Evolutionary conservation across 1,140 invertebrate species (phyloP).

Genomic region (Calycopis cecrops): DNA sequence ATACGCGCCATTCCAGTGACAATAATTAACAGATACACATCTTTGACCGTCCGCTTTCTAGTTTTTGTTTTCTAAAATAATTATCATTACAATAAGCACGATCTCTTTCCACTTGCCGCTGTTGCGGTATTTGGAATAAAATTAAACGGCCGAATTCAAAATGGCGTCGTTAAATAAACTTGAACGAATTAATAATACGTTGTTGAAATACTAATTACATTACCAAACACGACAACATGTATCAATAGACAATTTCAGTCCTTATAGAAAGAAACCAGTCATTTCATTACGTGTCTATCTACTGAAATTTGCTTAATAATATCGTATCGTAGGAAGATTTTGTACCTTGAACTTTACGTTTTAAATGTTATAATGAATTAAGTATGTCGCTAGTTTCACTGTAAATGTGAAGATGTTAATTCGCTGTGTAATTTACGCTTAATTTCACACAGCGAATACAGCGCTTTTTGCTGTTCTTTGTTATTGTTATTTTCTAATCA

Average conservation of each 20-base stretch:
- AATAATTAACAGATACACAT: constrained; percentile 72
- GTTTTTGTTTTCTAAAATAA: constrained; percentile 72
- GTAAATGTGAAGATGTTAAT: too few relatives aligned
- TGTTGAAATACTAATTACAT: neutral
- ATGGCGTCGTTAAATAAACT: neutral
- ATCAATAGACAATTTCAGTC: neutral
- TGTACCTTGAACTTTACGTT: too few relatives aligned
- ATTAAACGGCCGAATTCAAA: constrained; percentile 36
- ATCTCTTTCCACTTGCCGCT: constrained; percentile 62
- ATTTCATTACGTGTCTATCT: neutral
- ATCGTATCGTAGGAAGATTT: too few relatives aligned
- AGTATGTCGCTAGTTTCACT: too few relatives aligned
- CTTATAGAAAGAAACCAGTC: neutral
- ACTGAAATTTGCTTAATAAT: too few relatives aligned
- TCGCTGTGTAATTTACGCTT: too few relatives aligned
- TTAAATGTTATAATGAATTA: too few relatives aligned
- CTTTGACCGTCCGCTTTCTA: constrained; percentile 62
- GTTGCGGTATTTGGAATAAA: constrained; percentile 70
- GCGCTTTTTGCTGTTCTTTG: too few relatives aligned
- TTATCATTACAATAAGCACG: constrained; percentile 72
- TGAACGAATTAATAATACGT: constrained; percentile 4
- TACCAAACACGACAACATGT: neutral
- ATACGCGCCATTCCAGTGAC: constrained; percentile 67
- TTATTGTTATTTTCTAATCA: too few relatives aligned
- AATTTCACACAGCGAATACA: too few relatives aligned